Evolutionary conservation across 2,113 vertebrate genomes (phyloP), one percentile per base, ranked within the genome.

Genomic region (Clarias gariepinus): DNA sequence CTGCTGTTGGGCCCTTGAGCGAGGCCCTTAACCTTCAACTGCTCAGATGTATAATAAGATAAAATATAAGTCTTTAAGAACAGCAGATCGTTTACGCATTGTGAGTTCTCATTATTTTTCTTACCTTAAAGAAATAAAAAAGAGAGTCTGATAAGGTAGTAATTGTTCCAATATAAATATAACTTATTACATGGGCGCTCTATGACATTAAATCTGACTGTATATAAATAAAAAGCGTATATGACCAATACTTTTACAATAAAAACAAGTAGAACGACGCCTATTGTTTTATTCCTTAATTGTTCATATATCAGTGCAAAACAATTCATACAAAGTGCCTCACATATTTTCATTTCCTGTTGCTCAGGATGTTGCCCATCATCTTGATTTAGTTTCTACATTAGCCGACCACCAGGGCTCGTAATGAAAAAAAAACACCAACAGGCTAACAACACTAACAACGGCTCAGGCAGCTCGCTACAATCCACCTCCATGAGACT

Each of bases 401-500:
- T 90, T 88, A 88, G 82, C 57, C 61, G 69, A 71, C 79, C 86
- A 52, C 36, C 68, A 36, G 89, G 76, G 74, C 77, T 69, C 41
- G 18, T 90, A 86, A 90, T 86, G 77, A 87, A 83, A 83, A 81
- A 77, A 83, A 19, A 15, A 16, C 53, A 74, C 0, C 47, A 47
- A 47, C 16, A 23, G 0, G 57, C 78, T 90, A 85, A 90, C 78
- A 85, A 90, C 78, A 86, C 88, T 86, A 89, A 88, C 84, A 87
- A 87, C 74, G 85, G 76, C 85, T 81, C 85, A 76, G 57, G 81
- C 76, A 30, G 86, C 86, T 89, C 84, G 7, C 82, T 66, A 83
- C 88, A 84, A 87, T 89, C 88, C 90, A 86, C 86, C 88, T 88
- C 84, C 84, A 71, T 30, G 76, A 80, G 84, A 90, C 84, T 90